A percentile compares a stretch with the other conserved stretches of the same genome.
These are phyloP conservation scores for Cheilosia impressa DNA, from an alignment of 2,888 invertebrate genomes.

Conservation along the genomic window DNA sequence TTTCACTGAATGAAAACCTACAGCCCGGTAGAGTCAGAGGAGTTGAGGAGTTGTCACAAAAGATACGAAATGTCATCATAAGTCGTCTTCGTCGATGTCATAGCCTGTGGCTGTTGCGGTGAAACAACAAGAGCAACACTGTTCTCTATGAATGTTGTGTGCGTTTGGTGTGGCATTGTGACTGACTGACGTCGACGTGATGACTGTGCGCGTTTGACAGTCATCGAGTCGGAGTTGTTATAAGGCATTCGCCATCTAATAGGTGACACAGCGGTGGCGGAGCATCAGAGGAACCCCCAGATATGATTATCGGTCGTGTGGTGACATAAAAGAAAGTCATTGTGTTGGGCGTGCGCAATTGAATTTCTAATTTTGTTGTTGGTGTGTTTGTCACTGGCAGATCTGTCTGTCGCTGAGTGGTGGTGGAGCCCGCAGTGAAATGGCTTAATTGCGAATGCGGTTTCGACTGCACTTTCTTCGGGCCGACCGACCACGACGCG, in stretches of 20 bases:
- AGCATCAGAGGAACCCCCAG: neutral
- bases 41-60: slow-evolving; percentile 45
- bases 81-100: slow-evolving; percentile 48
- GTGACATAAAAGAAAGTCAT: slow-evolving; percentile 63
- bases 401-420: slow-evolving; percentile 47
- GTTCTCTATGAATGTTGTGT: neutral
- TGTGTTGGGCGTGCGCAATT: slow-evolving; percentile 45
- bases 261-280: slow-evolving; percentile 29
- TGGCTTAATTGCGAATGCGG: slow-evolving; percentile 70
- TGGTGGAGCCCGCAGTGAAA: slow-evolving; percentile 47
- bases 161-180: slow-evolving; percentile 4
- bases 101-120: slow-evolving; percentile 28
- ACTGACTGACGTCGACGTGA: slow-evolving; percentile 7
- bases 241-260: slow-evolving; percentile 33
- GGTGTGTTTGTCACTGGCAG: slow-evolving; percentile 42
- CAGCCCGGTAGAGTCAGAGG: slow-evolving; percentile 45
- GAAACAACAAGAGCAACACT: slow-evolving; percentile 25
- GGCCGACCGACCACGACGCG: neutral
- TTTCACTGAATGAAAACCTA: slow-evolving; percentile 24
- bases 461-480: slow-evolving; percentile 69
- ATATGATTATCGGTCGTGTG: slow-evolving; percentile 56
- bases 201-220: slow-evolving; percentile 48
- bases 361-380: slow-evolving; percentile 67
- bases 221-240: slow-evolving; percentile 26
- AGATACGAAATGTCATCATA: slow-evolving; percentile 65